These are phyloP conservation scores for Xiphophorus birchmanni DNA, from an alignment of 2,797 vertebrate species.

Conservation along the genomic window DNA sequence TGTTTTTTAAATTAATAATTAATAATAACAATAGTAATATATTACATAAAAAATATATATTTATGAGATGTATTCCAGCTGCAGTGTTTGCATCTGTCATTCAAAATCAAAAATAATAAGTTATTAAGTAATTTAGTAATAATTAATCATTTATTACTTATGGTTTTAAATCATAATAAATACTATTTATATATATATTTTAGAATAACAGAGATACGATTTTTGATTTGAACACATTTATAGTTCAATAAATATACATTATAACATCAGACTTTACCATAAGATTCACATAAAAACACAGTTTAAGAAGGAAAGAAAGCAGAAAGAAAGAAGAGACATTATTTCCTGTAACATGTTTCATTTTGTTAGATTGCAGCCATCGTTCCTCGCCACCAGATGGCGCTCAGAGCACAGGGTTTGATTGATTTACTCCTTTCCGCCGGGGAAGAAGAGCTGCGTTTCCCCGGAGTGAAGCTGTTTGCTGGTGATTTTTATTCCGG, in stretches of 20 bases:
- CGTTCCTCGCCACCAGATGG: conserved; percentile 63
- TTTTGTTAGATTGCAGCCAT: background rate
- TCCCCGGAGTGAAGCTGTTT: conserved; percentile 19
- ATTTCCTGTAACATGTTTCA: background rate
- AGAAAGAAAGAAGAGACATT: background rate
- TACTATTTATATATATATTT: background rate
- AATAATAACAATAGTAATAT: background rate
- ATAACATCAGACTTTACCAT: too few species aligned
- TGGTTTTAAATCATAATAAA: background rate
- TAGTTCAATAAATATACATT: too few species aligned
- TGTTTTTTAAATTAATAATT: background rate
- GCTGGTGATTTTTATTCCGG: conserved; percentile 3
- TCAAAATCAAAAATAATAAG: background rate
- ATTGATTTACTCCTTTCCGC: conserved; percentile 28
- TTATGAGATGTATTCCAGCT: background rate
- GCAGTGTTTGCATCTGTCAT: background rate
- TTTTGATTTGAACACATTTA: too few species aligned
- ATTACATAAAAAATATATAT: background rate
- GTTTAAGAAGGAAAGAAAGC: too few species aligned
- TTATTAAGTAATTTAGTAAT: too few species aligned
- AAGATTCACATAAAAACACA: too few species aligned
- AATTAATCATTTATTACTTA: too few species aligned
- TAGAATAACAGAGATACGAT: too few species aligned
- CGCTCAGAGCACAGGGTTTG: conserved; percentile 24
- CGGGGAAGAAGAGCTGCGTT: conserved; percentile 23